These are phyloP conservation scores for Drosophila paramelanica DNA, from an alignment of 2,888 invertebrate species.

Conservation along the genomic window DNA sequence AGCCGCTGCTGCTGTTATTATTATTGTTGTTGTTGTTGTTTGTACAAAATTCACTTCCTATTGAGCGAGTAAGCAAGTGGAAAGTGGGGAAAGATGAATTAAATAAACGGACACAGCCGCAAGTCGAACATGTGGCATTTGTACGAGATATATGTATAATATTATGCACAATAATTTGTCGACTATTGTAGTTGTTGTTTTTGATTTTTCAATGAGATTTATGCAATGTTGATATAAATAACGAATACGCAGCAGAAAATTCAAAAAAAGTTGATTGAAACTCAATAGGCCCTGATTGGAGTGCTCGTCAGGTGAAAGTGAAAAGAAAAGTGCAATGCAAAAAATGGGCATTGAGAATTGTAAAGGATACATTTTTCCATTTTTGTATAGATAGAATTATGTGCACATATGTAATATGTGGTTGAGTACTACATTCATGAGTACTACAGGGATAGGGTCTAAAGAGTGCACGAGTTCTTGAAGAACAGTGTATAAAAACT, in stretches of 20 bases:
- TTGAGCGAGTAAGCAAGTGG: conserved; percentile 10
- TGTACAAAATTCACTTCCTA: conserved; percentile 68
- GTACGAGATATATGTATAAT: conserved; percentile 25
- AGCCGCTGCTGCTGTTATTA: conserved; percentile 20
- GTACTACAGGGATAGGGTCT: neutral
- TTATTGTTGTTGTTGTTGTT: conserved; percentile 16
- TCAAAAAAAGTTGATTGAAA: conserved; percentile 23
- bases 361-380: neutral
- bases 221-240: conserved; percentile 61
- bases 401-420: too few relatives aligned
- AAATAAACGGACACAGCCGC: conserved; percentile 36
- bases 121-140: conserved; percentile 64
- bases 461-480: neutral
- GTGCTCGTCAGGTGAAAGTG: conserved; percentile 10
- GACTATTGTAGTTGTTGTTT: conserved; percentile 35
- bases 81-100: conserved; percentile 12
- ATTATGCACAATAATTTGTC: conserved; percentile 62
- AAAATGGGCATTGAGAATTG: neutral
- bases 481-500: too few relatives aligned
- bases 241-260: conserved; percentile 27
- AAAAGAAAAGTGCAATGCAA: neutral
- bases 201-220: conserved; percentile 43
- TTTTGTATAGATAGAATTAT: neutral
- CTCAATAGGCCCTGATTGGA: conserved; percentile 1
- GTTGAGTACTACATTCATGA: neutral